Conservation (phyloP, 2,113 vertebrate genomes). For the Ciconia boyciana region DNA sequence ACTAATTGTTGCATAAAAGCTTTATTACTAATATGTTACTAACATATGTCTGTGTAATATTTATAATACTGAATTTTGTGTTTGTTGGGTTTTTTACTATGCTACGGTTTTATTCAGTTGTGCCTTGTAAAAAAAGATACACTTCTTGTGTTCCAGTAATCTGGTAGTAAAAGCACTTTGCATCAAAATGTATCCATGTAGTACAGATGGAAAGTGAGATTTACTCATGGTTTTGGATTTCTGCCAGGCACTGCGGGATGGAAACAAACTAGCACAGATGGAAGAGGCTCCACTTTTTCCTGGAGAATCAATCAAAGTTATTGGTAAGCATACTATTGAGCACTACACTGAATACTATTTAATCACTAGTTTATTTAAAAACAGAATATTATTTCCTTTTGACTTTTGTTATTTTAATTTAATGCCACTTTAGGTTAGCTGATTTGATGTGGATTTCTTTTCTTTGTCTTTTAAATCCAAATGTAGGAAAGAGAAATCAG, state of each 20-base stretch:
- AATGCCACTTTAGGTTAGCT: neutral
- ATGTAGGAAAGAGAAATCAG: neutral
- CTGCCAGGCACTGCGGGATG: slow-evolving; percentile 83
- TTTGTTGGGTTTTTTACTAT: neutral
- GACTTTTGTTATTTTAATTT: neutral
- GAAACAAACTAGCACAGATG: slow-evolving; percentile 81
- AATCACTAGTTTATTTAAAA: neutral
- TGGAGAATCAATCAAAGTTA: slow-evolving; percentile 88
- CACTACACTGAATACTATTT: neutral
- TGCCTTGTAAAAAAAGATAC: slow-evolving; percentile 43
- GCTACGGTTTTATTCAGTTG: neutral
- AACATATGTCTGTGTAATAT: neutral
- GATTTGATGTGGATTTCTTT: neutral
- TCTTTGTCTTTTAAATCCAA: neutral
- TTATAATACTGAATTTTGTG: neutral
- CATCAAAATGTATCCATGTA: neutral
- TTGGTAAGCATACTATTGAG: slow-evolving; percentile 74
- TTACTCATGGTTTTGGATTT: slow-evolving; percentile 62
- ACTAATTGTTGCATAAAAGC: slow-evolving; percentile 56
- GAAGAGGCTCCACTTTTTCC: slow-evolving; percentile 92
- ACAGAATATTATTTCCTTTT: neutral
- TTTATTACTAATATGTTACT: slow-evolving; percentile 50
- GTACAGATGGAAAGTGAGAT: slow-evolving; percentile 51
- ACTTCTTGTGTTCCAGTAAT: slow-evolving; percentile 45
- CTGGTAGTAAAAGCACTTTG: slow-evolving; percentile 43